Conservation (phyloP, 92 coral and sea anemone genomes). For the Siderastrea radians region DNA sequence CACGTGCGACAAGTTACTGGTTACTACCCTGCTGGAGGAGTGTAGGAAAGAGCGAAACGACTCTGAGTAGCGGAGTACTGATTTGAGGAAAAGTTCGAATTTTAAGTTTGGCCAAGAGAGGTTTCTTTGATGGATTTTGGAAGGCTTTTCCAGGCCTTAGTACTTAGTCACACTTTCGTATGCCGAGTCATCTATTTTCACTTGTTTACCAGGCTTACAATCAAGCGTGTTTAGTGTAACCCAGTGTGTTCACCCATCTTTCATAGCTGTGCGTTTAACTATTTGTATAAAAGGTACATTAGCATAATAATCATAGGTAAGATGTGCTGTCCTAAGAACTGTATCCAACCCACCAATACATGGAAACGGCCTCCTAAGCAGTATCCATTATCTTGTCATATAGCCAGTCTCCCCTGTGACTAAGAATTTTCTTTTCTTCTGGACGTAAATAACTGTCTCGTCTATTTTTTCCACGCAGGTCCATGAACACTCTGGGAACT, state of each 20-base stretch:
- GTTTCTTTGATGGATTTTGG: too few species aligned
- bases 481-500: background rate
- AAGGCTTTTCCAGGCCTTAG: too few species aligned
- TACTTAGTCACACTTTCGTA: background rate
- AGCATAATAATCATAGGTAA: too few species aligned
- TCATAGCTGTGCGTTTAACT: conserved; percentile 6
- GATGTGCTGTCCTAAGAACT: background rate
- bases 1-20: too few species aligned
- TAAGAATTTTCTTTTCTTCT: background rate
- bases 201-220: background rate
- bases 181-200: background rate
- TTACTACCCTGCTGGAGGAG: too few species aligned
- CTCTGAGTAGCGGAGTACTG: too few species aligned
- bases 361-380: conserved; percentile 1
- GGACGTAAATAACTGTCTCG: background rate
- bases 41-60: too few species aligned
- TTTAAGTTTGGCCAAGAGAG: too few species aligned
- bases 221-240: background rate
- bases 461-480: background rate
- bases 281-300: background rate
- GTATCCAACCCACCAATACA: background rate
- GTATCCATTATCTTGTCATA: background rate
- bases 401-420: background rate
- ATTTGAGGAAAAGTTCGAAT: too few species aligned
- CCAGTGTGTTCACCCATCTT: conserved; percentile 1